Evolutionary conservation across 1,140 invertebrate species (phyloP).

Genomic region (Anadara kagoshimensis): DNA sequence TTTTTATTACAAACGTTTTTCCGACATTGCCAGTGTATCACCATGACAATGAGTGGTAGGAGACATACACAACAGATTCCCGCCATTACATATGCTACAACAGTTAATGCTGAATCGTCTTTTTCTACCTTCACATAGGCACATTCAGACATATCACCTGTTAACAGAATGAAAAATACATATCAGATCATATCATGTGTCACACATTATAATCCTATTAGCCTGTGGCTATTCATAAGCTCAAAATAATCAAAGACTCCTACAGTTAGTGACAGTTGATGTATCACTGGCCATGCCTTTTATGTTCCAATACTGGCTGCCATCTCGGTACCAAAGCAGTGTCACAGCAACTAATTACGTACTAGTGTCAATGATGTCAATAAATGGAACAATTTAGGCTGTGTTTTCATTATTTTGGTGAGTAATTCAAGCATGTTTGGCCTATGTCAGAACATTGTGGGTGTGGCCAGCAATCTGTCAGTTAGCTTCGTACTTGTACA

Average conservation of each 20-base stretch:
- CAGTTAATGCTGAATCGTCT: conserved; percentile 41
- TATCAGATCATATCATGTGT: background rate
- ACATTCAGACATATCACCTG: conserved; percentile 59
- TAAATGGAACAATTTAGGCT: no score
- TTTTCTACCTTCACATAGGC: conserved; percentile 50
- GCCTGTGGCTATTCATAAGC: no score
- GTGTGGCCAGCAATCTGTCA: no score
- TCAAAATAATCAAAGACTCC: background rate
- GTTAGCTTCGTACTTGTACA: no score
- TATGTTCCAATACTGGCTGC: no score
- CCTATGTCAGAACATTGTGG: no score
- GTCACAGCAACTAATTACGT: no score
- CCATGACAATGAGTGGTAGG: conserved; percentile 55
- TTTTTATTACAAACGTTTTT: conserved; percentile 3
- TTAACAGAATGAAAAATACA: conserved; percentile 19
- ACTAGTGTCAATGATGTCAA: no score
- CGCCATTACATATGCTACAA: conserved; percentile 66
- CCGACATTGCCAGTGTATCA: conserved; percentile 57
- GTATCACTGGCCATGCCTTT: no score
- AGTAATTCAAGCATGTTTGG: no score
- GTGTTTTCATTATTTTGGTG: no score
- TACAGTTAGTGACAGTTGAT: background rate
- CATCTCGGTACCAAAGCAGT: no score
- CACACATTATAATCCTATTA: background rate
- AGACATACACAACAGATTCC: conserved; percentile 60